Percentiles rank a stretch among this genome's conserved stretches.
Conservation (phyloP, 92 coral and sea anemone genomes). For the Ricordea florida region DNA sequence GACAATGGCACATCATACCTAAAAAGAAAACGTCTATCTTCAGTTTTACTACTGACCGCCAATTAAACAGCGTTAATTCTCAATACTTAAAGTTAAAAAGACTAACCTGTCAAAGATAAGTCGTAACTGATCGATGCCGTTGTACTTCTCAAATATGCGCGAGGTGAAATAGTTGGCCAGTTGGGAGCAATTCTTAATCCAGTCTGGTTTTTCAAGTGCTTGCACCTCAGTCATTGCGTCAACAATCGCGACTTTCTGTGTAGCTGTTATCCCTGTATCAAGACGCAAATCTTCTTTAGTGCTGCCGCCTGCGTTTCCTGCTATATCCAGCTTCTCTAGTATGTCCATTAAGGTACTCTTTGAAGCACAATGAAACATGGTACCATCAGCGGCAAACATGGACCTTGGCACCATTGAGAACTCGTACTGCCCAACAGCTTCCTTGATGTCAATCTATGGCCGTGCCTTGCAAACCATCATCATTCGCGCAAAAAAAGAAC, state of each 20-base stretch:
- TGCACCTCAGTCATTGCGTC: constrained; percentile 47
- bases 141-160: constrained; percentile 12
- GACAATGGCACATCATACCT: neutral
- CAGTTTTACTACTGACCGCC: neutral
- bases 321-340: constrained; percentile 3
- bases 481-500: constrained; percentile 17
- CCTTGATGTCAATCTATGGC: neutral
- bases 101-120: constrained; percentile 8
- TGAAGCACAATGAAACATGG: constrained; percentile 16
- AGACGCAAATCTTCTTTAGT: neutral
- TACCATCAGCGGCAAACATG: constrained; percentile 26
- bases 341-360: constrained; percentile 32
- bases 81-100: neutral
- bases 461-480: neutral
- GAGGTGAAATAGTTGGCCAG: constrained; percentile 28
- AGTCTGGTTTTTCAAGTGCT: constrained; percentile 25
- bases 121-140: neutral
- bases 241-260: constrained; percentile 1
- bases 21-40: neutral
- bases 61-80: neutral
- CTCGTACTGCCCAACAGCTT: neutral
- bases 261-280: neutral
- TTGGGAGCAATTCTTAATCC: constrained; percentile 39
- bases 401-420: neutral
- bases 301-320: neutral